Base-by-base conservation (phyloP, 1,140 invertebrate species). In the Sesamia nonagrioides region DNA sequence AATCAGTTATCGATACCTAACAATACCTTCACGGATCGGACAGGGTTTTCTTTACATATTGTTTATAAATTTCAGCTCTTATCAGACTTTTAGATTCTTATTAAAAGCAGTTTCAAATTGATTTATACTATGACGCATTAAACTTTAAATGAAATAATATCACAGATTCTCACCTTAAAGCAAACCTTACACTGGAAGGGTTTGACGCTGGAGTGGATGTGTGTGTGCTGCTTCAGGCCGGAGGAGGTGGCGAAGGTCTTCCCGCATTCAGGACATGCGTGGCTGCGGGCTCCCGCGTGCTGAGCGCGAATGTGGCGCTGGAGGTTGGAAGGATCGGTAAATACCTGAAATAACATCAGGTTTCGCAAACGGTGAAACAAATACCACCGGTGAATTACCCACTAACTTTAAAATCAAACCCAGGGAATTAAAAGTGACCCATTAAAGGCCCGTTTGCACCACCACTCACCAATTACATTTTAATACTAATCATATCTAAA, bases 171-270 rank as follows among this genome's bases (percentile, higher is more conserved):
- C 82, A 96, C 96, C 95, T 98, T 98, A 85, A 97, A 97, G 94
- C 97, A 98, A 66, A 98, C 98, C 92, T 99, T 98, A 93, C 98
- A 99, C 95, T 98, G 97, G 94, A 99, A 99, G 2, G 99, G 99
- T 94, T 99, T 99, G 60, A 99, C 97, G 87, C 98, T 99, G 86
- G 98, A 99, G 96, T 99, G 99, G 81, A 99, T 99, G 95, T 99
- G 99, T 33, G 98, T 99, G 95, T 99, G 99, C 93, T 99, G 99
- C 94, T 99, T 99, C 42, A 99, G 96, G 8, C 99, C 99, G 58
- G 98, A 99, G 66, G 98, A 98, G 27, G 99, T 99, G 9, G 98
- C 98, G 94, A 99, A 99, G 58, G 99, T 99, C 95, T 99, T 99
- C 74, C 99, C 99, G 95, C 99, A 99, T 95, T 99, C 98, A 63